Evolutionary conservation across 2,888 invertebrate genomes (phyloP).

Genomic region (Platycheirus albimanus): DNA sequence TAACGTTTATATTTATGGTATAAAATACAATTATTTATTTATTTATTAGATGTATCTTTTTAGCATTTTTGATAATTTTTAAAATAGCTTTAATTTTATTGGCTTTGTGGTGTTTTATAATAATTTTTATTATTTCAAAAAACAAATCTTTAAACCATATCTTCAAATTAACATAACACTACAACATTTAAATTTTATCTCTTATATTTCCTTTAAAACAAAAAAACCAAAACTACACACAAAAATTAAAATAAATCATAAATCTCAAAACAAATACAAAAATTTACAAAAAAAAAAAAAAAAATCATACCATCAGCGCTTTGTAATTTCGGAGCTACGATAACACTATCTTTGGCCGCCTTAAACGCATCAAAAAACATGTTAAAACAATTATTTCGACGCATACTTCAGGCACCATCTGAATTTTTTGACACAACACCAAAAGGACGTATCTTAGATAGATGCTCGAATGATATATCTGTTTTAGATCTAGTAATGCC

Average conservation of each 20-base stretch:
- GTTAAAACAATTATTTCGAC: constrained; percentile 82
- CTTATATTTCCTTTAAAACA: constrained; percentile 18
- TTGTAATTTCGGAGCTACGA: constrained; percentile 80
- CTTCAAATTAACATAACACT: background rate
- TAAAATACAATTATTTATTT: constrained; percentile 48
- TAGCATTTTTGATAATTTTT: constrained; percentile 1
- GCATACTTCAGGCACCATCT: constrained; percentile 85
- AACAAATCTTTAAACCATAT: constrained; percentile 16
- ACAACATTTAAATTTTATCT: constrained; percentile 51
- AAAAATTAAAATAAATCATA: background rate
- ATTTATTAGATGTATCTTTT: constrained; percentile 16
- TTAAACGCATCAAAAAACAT: constrained; percentile 79
- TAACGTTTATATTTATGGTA: constrained; percentile 83
- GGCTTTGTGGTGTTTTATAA: constrained; percentile 21
- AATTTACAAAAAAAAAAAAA: constrained; percentile 9
- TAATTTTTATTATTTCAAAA: constrained; percentile 10
- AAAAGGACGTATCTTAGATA: constrained; percentile 86
- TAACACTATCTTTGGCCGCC: constrained; percentile 79
- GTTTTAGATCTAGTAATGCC: constrained; percentile 85
- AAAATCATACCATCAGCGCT: constrained; percentile 75
- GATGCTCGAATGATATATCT: constrained; percentile 86
- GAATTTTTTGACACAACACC: constrained; percentile 87
- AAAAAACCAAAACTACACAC: constrained; percentile 18
- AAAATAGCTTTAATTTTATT: background rate
- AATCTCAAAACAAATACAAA: constrained; percentile 6